Evolutionary conservation across 2,888 invertebrate species (phyloP), one percentile per base, ranked within the genome.

Genomic region (Habroteleia sp.): DNA sequence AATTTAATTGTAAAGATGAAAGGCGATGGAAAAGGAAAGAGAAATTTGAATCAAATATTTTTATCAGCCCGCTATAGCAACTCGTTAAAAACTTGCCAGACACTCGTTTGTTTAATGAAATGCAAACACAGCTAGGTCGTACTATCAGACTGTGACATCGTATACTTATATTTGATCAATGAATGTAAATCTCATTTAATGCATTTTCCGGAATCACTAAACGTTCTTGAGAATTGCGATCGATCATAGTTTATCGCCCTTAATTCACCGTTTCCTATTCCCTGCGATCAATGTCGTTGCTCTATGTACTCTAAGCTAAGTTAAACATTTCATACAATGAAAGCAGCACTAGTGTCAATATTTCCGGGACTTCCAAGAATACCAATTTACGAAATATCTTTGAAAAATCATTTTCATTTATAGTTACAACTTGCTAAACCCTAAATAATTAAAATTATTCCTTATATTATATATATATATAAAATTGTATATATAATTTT

Each of bases 181-280:
- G 62, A 58, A 62, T 66, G 62, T 44, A 66, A 52, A 62, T 62
- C 44, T 68, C 39, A 23, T 62, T 72, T 66, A 37, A 76, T 50
- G 44, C 33, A 25, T 39, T 68, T 66, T 68, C 62, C 56, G 35
- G 75, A 76, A 68, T 50, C 56, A 35, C 44, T 56, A 72, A 62
- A 68, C 66, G 62, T 76, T 72, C 72, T 39, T 35, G 39, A 42
- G 66, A 72, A 76, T 46, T 62, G 39, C 66, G 72, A 63, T 76
- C 66, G 62, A 76, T 76, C 58, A 35, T 66, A 46, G 50, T 76
- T 72, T 76, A 76, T 76, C 72, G 63, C 72, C 63, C 73, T 76
- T 68, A 56, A 72, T 76, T 58, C 66, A 54, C 44, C 14, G 39
- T 68, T 68, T 76, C 56, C 58, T 65, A 65, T 73, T 50, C 52